Base-by-base conservation (phyloP, 2,888 invertebrate species). In the Apomyelois bistriatella region DNA sequence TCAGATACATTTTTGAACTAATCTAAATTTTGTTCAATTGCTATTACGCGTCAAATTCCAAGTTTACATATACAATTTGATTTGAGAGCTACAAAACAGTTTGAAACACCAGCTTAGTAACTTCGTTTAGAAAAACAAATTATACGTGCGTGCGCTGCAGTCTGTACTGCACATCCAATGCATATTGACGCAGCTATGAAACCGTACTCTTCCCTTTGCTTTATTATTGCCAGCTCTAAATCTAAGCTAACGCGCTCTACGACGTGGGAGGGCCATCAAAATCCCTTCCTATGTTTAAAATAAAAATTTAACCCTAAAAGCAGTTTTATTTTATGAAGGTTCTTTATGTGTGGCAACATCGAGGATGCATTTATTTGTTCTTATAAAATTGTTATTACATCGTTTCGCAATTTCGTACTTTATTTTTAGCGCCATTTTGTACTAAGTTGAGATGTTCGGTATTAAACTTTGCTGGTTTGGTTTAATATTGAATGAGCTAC, bases 241-340 rank as follows among this genome's bases (percentile, higher is more conserved):
- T 88, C 85, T 85, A 75, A 80, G 79, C 80, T 83, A 86, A 84
- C 79, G 81, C 68, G 71, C 60, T 61, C 61, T 69, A 70, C 82
- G 86, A 82, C 84, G 74, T 82, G 76, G 79, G 80, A 79, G 83
- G 73, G 81, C 85, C 84, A 85, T 86, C 84, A 84, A 79, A 84
- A 83, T 88, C 89, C 88, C 89, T 85, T 80, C 69, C 89, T 83
- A 89, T 89, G 89, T 89, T 89, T 89, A 89, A 89, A 89, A 89
- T 89, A 89, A 89, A 89, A 89, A 87, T 88, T 86, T 82, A 79
- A 85, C 83, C 79, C 78, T 81, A 81, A 87, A 75, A 77, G 75
- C 82, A 76, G 78, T 82, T 76, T 61, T 72, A 71, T 79, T 86
- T 85, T 82, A 84, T 77, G 79, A 73, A 71, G 68, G 70, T 74